These are phyloP conservation scores for Maccullochella peelii DNA, from an alignment of 2,113 vertebrate genomes.

Conservation along the genomic window DNA sequence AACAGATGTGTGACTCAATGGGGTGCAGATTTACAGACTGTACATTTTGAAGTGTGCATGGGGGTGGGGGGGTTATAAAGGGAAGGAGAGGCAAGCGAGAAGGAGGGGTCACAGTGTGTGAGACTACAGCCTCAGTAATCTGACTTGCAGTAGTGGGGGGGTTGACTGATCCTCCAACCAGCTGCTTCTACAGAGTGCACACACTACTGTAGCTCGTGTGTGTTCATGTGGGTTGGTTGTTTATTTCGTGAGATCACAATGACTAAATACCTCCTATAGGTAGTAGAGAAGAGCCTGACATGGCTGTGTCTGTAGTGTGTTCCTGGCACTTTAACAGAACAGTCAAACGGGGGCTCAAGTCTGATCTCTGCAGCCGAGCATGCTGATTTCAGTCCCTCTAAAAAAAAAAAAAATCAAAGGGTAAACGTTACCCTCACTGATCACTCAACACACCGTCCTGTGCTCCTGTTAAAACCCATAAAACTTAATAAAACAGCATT, in stretches of 20 bases:
- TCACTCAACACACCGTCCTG: background rate
- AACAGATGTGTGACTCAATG: conserved; percentile 74
- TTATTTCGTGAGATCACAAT: conserved; percentile 29
- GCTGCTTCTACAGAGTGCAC: conserved; percentile 63
- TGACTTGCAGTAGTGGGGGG: conserved; percentile 57
- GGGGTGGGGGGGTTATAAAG: background rate
- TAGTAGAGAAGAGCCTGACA: background rate
- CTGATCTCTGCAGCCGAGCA: conserved; percentile 2
- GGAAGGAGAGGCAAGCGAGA: conserved; percentile 19
- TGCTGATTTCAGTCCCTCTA: background rate
- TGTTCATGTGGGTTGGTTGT: conserved; percentile 15
- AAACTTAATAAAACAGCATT: background rate
- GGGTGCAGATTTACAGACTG: conserved; percentile 74
- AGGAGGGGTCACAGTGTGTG: conserved; percentile 39
- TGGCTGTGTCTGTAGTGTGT: background rate
- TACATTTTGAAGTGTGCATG: conserved; percentile 55
- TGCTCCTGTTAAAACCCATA: background rate
- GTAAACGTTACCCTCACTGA: conserved; percentile 7
- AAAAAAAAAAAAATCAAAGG: conserved; percentile 14
- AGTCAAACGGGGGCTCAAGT: background rate
- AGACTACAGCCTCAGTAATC: conserved; percentile 70
- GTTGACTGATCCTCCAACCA: conserved; percentile 74
- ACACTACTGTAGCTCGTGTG: conserved; percentile 28
- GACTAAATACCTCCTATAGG: conserved; percentile 11
- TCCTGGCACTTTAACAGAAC: background rate